Conservation (phyloP, 2,113 vertebrate species). For the Charadrius vociferus region DNA sequence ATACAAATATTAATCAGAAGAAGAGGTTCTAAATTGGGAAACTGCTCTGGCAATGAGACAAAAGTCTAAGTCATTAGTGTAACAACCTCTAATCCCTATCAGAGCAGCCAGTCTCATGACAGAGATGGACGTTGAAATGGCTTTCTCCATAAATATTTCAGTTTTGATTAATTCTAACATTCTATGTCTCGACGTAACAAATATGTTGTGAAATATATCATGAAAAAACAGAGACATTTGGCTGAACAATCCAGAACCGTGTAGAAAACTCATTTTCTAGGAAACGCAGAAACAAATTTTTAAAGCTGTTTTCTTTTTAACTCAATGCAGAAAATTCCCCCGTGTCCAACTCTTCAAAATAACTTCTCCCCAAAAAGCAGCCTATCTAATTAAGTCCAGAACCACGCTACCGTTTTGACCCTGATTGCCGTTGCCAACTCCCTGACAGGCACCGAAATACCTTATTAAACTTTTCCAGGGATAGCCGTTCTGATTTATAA, state of each 20-base stretch:
- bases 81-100: constrained; percentile 69
- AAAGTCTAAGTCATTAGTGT: constrained; percentile 65
- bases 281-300: constrained; percentile 15
- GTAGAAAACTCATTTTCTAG: constrained; percentile 50
- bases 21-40: constrained; percentile 72
- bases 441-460: constrained; percentile 25
- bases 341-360: constrained; percentile 23
- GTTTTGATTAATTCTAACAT: constrained; percentile 53
- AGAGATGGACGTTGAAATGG: constrained; percentile 58
- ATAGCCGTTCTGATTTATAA: background rate
- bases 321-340: constrained; percentile 37
- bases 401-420: constrained; percentile 13
- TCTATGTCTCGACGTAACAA: constrained; percentile 29
- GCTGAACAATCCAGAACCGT: constrained; percentile 7
- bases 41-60: constrained; percentile 63
- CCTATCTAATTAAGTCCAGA: constrained; percentile 55
- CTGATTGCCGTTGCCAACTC: constrained; percentile 42
- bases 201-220: constrained; percentile 53
- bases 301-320: constrained; percentile 35
- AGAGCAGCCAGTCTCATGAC: constrained; percentile 50
- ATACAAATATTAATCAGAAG: constrained; percentile 73
- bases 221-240: constrained; percentile 44
- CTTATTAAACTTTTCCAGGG: constrained; percentile 27
- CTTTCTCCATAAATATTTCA: constrained; percentile 60
- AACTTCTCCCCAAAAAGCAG: background rate